A percentile compares a stretch with the other conserved stretches of the same genome.
Evolutionary conservation across 1,140 invertebrate genomes (phyloP).

Genomic region (Dufourea novaeangliae): DNA sequence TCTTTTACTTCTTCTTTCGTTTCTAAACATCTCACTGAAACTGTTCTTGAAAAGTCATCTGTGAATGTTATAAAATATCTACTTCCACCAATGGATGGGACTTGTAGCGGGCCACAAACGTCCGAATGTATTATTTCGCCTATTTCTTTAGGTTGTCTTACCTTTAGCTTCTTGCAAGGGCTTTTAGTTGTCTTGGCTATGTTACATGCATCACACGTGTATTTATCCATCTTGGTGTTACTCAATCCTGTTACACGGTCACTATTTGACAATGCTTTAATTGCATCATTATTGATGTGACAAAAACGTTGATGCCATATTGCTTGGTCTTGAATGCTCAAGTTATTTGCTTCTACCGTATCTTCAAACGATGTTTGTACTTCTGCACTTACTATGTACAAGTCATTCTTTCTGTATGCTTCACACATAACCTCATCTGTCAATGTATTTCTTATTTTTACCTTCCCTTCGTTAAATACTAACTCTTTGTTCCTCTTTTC

Average conservation of each 20-base stretch:
- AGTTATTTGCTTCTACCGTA: background rate
- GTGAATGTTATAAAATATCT: constrained; percentile 43
- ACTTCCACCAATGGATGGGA: constrained; percentile 19
- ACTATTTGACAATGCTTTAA: too few species aligned
- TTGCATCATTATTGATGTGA: background rate
- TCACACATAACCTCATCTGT: background rate
- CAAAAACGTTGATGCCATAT: constrained; percentile 29
- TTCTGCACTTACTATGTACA: constrained; percentile 5
- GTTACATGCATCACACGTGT: constrained; percentile 2
- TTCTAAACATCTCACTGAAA: constrained; percentile 7
- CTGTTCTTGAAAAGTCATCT: constrained; percentile 30
- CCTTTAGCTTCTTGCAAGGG: background rate
- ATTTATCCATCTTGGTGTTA: background rate
- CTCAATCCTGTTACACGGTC: too few species aligned
- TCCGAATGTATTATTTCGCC: constrained; percentile 40
- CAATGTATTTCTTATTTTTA: background rate
- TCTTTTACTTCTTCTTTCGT: constrained; percentile 17
- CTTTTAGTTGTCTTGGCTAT: constrained; percentile 4
- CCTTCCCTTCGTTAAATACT: background rate
- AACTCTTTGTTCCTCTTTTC: constrained; percentile 20
- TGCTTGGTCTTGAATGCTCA: background rate
- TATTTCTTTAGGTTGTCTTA: background rate
- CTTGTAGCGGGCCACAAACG: constrained; percentile 19
- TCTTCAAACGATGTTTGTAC: background rate
- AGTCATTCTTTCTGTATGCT: background rate